Evolutionary conservation across 2,797 vertebrate genomes (phyloP).

Genomic region (Emydoidea blandingii): DNA sequence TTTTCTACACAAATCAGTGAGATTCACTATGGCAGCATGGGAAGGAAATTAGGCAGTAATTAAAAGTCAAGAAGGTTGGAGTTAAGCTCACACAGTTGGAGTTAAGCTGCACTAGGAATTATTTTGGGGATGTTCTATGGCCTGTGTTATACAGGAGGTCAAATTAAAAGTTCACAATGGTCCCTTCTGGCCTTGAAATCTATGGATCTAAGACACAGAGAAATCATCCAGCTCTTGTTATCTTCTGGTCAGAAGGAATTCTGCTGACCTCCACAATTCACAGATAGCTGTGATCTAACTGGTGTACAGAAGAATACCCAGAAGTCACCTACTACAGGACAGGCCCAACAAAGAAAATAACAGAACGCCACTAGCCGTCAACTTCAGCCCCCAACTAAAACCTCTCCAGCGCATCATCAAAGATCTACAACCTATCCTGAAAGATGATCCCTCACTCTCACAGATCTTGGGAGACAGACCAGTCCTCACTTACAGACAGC

Average conservation of each 20-base stretch:
- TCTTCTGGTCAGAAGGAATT: conserved; percentile 33
- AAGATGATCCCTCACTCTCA: too few relatives aligned
- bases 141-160: neutral
- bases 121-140: neutral
- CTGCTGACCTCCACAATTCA: neutral
- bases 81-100: neutral
- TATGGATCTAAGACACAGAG: neutral
- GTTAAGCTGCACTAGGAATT: neutral
- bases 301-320: neutral
- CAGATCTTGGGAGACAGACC: too few relatives aligned
- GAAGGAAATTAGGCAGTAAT: neutral
- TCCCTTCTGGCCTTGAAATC: neutral
- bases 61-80: neutral
- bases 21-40: neutral
- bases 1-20: neutral
- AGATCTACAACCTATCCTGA: too few relatives aligned
- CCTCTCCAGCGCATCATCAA: too few relatives aligned
- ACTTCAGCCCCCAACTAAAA: too few relatives aligned
- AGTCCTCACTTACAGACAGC: too few relatives aligned
- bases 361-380: too few relatives aligned
- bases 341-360: too few relatives aligned
- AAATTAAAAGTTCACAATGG: neutral
- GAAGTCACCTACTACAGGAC: too few relatives aligned
- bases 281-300: neutral
- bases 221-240: neutral